Evolutionary conservation across 2,888 invertebrate genomes (phyloP).

Genomic region (Dexiosoma caninum): DNA sequence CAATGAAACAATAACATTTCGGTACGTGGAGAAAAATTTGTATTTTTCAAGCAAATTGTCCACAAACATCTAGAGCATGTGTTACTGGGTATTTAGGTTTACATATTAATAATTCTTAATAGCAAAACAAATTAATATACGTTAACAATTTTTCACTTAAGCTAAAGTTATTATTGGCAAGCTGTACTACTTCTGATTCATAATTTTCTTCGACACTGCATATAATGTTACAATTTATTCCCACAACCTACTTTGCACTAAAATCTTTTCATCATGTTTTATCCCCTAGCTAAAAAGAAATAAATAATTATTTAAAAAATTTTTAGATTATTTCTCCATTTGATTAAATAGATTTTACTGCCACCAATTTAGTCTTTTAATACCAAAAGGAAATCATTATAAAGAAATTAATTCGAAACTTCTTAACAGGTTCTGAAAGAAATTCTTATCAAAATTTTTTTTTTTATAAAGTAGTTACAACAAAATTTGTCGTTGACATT

Average conservation of each 20-base stretch:
- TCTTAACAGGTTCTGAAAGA: not conserved
- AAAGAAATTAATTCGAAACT: not conserved
- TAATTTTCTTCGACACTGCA: not conserved
- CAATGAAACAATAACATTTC: no score
- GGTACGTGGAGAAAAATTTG: no score
- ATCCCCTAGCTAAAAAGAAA: no score
- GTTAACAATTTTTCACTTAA: no score
- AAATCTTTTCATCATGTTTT: not conserved
- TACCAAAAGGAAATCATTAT: slow-evolving; percentile 5
- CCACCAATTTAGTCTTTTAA: not conserved
- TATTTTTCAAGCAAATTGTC: no score
- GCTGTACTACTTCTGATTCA: not conserved
- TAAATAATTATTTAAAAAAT: not conserved
- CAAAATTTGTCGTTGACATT: no score
- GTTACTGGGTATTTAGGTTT: no score
- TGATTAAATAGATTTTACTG: not conserved
- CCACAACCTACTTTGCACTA: not conserved
- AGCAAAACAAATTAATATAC: no score
- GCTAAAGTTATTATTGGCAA: no score
- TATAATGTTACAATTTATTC: not conserved
- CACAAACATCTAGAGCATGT: no score
- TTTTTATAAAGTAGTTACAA: not conserved
- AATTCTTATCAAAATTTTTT: not conserved
- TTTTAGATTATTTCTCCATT: no score
- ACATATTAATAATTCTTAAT: no score